phyloP scores from a whole-genome alignment of 2,797 vertebrate genomes.

The Arctocebus calabarensis region DNA sequence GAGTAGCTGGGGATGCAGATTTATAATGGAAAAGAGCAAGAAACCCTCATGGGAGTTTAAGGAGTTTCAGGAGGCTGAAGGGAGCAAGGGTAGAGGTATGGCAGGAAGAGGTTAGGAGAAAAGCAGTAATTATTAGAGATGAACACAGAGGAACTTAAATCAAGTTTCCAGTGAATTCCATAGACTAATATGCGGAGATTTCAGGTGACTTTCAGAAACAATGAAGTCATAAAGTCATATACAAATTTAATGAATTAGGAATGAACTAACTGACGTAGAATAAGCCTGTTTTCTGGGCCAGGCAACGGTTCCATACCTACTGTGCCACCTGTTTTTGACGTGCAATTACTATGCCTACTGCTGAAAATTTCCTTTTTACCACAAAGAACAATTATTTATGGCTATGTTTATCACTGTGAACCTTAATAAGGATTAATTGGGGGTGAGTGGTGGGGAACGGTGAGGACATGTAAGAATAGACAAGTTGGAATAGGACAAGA shows the following conservation, averaged over 20 bases:
- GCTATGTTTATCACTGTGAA: conserved; percentile 32
- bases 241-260: background rate
- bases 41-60: background rate
- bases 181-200: background rate
- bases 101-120: conserved; percentile 24
- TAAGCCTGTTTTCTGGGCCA: background rate
- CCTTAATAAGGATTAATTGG: background rate
- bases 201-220: conserved; percentile 23
- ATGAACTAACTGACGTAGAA: background rate
- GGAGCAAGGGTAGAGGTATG: background rate
- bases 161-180: background rate
- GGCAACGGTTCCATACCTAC: background rate
- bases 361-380: background rate
- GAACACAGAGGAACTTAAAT: conserved; percentile 16
- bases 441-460: background rate
- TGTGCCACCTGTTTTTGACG: background rate
- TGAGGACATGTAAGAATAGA: background rate
- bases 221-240: conserved; percentile 46
- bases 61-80: background rate
- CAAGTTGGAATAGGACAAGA: background rate
- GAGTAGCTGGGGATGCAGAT: background rate
- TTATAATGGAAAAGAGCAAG: background rate
- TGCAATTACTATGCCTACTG: background rate
- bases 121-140: background rate
- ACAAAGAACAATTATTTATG: background rate